phyloP scores from a whole-genome alignment of 2,797 vertebrate genomes.

The Gymnothorax reevesii region DNA sequence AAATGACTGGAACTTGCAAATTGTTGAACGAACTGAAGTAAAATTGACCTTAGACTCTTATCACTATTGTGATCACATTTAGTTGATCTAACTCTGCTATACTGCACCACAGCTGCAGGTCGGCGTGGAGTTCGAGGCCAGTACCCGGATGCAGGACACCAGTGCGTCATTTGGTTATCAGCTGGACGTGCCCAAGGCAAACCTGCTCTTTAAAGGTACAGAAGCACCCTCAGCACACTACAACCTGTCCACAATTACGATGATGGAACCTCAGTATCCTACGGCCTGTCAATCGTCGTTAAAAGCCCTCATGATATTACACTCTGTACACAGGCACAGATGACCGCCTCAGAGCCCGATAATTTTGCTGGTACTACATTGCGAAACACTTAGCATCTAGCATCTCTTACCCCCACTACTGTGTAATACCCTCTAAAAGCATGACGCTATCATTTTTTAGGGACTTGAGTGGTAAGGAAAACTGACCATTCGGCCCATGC shows the following conservation, averaged over 20 bases:
- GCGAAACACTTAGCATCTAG: not conserved
- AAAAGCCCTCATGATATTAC: not conserved
- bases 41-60: not conserved
- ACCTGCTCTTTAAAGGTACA: slow-evolving; percentile 90
- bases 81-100: not conserved
- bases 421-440: not conserved
- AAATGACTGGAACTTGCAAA: not conserved
- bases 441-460: not conserved
- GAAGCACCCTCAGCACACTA: not conserved
- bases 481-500: not conserved
- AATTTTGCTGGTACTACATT: not conserved
- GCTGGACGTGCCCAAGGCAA: slow-evolving; percentile 87
- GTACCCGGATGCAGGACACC: slow-evolving; percentile 85
- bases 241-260: not conserved
- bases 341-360: not conserved
- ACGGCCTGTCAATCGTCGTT: not conserved
- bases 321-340: not conserved
- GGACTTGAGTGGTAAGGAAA: not conserved
- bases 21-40: not conserved
- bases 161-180: slow-evolving; percentile 86
- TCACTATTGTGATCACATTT: not conserved
- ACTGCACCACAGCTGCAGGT: slow-evolving; percentile 78
- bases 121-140: slow-evolving; percentile 90
- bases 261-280: not conserved
- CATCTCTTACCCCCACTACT: not conserved